These are phyloP conservation scores for Nylanderia fulva DNA, from an alignment of 1,140 invertebrate species.

Conservation along the genomic window DNA sequence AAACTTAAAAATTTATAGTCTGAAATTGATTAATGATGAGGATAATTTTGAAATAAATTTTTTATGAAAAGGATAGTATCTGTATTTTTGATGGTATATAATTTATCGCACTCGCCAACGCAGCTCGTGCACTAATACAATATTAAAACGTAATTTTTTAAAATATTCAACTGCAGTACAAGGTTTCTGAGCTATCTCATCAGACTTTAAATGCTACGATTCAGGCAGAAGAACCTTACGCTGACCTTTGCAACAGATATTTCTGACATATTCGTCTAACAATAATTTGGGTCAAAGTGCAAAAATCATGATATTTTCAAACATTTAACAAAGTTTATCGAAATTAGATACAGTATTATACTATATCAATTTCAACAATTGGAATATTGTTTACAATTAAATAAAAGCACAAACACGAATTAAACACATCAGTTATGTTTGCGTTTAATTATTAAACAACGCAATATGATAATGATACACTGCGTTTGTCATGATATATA, in stretches of 20 bases:
- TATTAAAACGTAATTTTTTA: background rate
- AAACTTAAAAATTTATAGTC: background rate
- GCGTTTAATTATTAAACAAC: slow-evolving; percentile 13
- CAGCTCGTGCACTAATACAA: too few species aligned
- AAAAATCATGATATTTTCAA: background rate
- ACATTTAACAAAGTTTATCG: background rate
- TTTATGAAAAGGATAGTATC: background rate
- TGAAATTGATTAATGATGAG: background rate
- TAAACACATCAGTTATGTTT: background rate
- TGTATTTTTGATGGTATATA: background rate
- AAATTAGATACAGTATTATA: slow-evolving; percentile 7
- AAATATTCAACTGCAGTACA: background rate
- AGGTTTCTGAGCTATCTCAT: background rate
- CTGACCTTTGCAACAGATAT: background rate
- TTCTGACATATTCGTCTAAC: background rate
- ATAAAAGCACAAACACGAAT: background rate
- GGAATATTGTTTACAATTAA: slow-evolving; percentile 1
- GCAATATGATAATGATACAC: background rate
- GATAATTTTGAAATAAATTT: background rate
- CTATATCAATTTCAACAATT: slow-evolving; percentile 3
- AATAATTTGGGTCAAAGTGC: background rate
- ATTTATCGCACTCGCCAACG: too few species aligned
- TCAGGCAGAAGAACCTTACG: background rate
- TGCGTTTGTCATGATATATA: background rate
- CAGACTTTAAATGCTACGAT: background rate